A percentile compares a stretch with the other conserved stretches of the same genome.
phyloP scores from a whole-genome alignment of 2,888 invertebrate species.

The Brachycybe producta region DNA sequence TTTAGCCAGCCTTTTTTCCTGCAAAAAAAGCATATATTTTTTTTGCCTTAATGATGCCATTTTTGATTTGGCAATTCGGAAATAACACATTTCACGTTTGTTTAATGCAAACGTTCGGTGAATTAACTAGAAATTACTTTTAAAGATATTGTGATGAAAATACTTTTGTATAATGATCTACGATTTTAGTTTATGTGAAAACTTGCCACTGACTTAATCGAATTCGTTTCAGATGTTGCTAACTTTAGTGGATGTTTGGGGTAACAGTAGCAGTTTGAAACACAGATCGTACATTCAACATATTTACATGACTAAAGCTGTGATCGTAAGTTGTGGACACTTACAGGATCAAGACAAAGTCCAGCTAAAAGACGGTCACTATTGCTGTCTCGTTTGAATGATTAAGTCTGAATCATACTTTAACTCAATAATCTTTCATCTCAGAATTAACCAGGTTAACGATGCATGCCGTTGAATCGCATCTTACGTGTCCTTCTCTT shows the following conservation, averaged over 20 bases:
- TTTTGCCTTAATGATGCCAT: too few species aligned
- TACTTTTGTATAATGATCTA: too few species aligned
- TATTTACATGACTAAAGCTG: conserved; percentile 12
- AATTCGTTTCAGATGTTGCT: conserved; percentile 3
- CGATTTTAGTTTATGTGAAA: too few species aligned
- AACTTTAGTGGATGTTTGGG: conserved; percentile 9
- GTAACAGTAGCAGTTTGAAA: conserved; percentile 12
- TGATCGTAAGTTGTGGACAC: conserved; percentile 3
- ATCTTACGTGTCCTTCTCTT: conserved; percentile 13
- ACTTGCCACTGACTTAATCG: not conserved
- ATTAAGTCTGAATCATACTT: not conserved
- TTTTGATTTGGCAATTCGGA: too few species aligned
- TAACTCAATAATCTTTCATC: not conserved
- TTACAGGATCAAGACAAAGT: conserved; percentile 3
- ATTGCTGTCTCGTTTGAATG: not conserved
- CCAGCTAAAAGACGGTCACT: not conserved
- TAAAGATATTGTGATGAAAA: too few species aligned
- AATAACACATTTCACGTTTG: too few species aligned
- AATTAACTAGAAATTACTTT: too few species aligned
- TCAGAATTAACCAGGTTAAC: conserved; percentile 2
- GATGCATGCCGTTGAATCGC: conserved; percentile 11
- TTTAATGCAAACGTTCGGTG: too few species aligned
- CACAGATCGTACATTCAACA: conserved; percentile 7
- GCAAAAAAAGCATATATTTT: too few species aligned
- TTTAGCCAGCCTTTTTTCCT: too few species aligned